Conservation (phyloP, 2,888 invertebrate species). For the Perizoma flavofasciatum region DNA sequence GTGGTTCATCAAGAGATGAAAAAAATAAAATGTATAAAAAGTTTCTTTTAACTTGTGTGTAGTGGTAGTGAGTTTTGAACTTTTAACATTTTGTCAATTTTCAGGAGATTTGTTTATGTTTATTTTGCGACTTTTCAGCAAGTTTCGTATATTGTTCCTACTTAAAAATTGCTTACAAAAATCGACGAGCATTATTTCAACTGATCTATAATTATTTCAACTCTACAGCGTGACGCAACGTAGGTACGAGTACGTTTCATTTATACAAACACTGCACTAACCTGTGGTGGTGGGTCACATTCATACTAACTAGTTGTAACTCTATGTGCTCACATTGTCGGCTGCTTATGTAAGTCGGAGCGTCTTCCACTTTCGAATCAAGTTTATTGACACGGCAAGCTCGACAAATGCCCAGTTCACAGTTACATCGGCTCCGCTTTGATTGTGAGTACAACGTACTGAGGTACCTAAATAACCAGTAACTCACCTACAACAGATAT, state of each 20-base stretch:
- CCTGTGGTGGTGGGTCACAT: slow-evolving; percentile 5
- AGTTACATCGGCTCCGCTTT: slow-evolving; percentile 78
- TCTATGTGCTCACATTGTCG: slow-evolving; percentile 74
- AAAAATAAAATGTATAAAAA: too few species aligned
- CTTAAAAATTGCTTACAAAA: not conserved
- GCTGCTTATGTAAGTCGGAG: slow-evolving; percentile 80
- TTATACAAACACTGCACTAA: not conserved
- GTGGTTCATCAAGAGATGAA: too few species aligned
- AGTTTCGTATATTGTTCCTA: too few species aligned
- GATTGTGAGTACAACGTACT: slow-evolving; percentile 53
- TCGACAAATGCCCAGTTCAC: slow-evolving; percentile 80
- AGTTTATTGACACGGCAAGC: slow-evolving; percentile 83
- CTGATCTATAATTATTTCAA: not conserved
- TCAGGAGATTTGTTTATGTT: too few species aligned
- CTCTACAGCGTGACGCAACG: not conserved
- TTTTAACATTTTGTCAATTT: too few species aligned
- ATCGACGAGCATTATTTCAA: not conserved
- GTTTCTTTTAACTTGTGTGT: too few species aligned
- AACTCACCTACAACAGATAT: slow-evolving; percentile 11
- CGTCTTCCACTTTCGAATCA: slow-evolving; percentile 84
- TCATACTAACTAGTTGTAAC: slow-evolving; percentile 41
- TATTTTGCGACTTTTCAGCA: too few species aligned
- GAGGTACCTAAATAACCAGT: slow-evolving; percentile 15
- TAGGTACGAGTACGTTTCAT: not conserved
- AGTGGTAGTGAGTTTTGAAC: too few species aligned